Percentiles rank a stretch among this genome's conserved stretches.
Conservation (phyloP, 2,113 vertebrate species). For the Dasyprocta punctata region DNA sequence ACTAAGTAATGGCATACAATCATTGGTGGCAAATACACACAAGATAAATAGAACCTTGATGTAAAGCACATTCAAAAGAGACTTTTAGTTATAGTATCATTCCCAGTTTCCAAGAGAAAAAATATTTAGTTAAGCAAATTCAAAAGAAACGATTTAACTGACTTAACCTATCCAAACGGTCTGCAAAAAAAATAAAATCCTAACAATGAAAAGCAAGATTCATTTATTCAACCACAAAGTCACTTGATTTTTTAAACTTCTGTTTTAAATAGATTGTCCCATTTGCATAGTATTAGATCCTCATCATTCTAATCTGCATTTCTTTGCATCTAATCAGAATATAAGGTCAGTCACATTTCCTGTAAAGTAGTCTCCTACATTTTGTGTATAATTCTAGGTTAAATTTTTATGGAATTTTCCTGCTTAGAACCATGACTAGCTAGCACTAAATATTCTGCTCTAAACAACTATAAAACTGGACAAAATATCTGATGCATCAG, state of each 20-base stretch:
- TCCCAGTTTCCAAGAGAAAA: slow-evolving; percentile 16
- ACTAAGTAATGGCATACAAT: background rate
- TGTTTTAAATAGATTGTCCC: background rate
- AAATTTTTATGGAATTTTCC: background rate
- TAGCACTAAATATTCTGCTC: background rate
- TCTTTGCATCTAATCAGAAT: background rate
- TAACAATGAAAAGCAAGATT: background rate
- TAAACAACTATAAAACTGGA: background rate
- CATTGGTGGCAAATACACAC: background rate
- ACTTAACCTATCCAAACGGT: background rate
- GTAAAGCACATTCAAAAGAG: background rate
- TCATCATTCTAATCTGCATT: background rate
- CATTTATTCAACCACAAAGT: background rate
- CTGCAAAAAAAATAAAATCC: slow-evolving; percentile 25
- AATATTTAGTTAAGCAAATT: background rate
- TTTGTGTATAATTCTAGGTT: background rate
- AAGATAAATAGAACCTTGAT: background rate
- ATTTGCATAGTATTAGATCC: background rate
- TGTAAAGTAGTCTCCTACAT: background rate
- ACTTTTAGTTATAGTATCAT: background rate
- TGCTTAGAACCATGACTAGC: background rate
- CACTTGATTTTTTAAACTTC: background rate
- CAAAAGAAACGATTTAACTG: background rate
- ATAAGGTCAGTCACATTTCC: background rate
- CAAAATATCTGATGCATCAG: background rate